Percentiles rank a stretch among this genome's conserved stretches.
These are phyloP conservation scores for Spialia ferax DNA, from an alignment of 2,888 invertebrate genomes.

Conservation along the genomic window DNA sequence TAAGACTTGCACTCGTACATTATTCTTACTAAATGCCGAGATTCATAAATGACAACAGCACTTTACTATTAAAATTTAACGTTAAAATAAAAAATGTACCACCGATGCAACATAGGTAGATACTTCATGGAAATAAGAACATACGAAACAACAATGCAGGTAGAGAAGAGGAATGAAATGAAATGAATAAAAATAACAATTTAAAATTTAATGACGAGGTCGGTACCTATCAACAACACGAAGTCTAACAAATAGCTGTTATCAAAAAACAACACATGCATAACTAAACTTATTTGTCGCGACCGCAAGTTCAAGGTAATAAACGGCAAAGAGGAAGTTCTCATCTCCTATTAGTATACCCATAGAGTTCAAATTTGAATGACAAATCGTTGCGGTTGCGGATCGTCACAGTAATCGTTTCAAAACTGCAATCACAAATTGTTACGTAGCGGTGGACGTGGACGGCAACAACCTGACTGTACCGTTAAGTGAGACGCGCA, in stretches of 20 bases:
- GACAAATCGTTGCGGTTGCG: slow-evolving; percentile 44
- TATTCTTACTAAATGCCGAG: neutral
- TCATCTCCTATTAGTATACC: slow-evolving; percentile 51
- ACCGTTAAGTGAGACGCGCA: slow-evolving; percentile 83
- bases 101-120: no score
- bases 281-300: slow-evolving; percentile 7
- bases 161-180: neutral
- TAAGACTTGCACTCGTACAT: neutral
- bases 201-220: no score
- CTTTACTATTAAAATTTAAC: neutral
- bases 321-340: slow-evolving; percentile 40
- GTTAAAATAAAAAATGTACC: no score
- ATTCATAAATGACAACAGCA: no score
- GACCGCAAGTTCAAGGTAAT: slow-evolving; percentile 70
- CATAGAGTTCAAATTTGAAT: slow-evolving; percentile 59
- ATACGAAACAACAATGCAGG: no score
- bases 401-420: slow-evolving; percentile 68
- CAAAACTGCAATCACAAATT: slow-evolving; percentile 81
- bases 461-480: slow-evolving; percentile 82
- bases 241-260: neutral
- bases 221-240: no score
- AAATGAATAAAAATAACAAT: neutral
- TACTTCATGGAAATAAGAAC: no score
- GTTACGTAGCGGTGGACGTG: slow-evolving; percentile 74
- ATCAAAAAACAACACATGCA: neutral